Evolutionary conservation across 2,113 vertebrate genomes (phyloP).

Genomic region (Platysternon megacephalum): DNA sequence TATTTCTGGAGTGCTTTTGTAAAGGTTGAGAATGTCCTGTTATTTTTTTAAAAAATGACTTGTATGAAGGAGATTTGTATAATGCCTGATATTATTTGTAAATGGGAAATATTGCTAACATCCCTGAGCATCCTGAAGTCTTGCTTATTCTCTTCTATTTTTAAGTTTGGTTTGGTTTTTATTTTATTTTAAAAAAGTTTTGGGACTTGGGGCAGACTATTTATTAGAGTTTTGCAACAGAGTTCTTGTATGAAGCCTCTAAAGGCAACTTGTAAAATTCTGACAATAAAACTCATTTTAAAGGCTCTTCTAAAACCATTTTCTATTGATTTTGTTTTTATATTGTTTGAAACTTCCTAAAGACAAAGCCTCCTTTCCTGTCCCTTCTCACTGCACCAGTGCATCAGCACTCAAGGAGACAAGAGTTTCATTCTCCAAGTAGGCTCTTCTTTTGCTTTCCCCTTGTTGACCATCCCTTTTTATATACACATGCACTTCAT

Average conservation of each 20-base stretch:
- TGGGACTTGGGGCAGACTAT: constrained; percentile 86
- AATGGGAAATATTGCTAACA: constrained; percentile 81
- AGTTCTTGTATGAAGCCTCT: constrained; percentile 87
- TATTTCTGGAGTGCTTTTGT: constrained; percentile 78
- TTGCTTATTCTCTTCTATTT: constrained; percentile 77
- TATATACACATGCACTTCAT: accelerated
- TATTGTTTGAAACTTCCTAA: constrained; percentile 38
- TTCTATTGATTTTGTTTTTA: constrained; percentile 67
- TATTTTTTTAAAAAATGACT: constrained; percentile 73
- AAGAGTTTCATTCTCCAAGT: background rate
- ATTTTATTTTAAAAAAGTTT: constrained; percentile 78
- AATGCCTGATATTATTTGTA: constrained; percentile 84
- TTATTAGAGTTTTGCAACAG: constrained; percentile 90
- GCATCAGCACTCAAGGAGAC: background rate
- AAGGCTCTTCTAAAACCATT: constrained; percentile 82
- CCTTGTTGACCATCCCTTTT: background rate
- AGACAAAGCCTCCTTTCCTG: background rate
- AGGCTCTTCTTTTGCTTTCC: background rate
- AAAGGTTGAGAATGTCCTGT: constrained; percentile 78
- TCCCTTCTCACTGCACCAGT: background rate
- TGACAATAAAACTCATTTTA: constrained; percentile 89
- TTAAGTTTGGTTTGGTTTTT: constrained; percentile 75
- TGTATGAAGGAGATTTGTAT: constrained; percentile 86
- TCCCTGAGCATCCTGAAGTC: constrained; percentile 80
- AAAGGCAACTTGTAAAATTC: constrained; percentile 87